A percentile compares a stretch with the other conserved stretches of the same genome.
Evolutionary conservation across 2,113 vertebrate species (phyloP).

Genomic region (Marcusenius ussheri): DNA sequence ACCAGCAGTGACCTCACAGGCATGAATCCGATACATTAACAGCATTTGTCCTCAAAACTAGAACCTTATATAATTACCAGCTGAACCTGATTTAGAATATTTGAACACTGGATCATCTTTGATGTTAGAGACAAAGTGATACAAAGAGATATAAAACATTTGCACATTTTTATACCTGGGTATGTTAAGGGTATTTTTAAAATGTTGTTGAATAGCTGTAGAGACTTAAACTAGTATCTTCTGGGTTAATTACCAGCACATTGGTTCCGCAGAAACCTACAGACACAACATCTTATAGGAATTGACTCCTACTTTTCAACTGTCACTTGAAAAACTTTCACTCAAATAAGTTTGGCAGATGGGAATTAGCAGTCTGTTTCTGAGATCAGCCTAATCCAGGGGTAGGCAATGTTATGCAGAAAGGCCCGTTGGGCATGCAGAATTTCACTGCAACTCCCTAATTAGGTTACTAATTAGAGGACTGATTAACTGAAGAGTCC

Average conservation of each 20-base stretch:
- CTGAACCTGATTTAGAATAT: not conserved
- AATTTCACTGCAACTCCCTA: not conserved
- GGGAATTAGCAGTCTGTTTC: not conserved
- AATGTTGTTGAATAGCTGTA: not conserved
- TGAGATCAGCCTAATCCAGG: not conserved
- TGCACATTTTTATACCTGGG: not conserved
- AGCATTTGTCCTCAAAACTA: not conserved
- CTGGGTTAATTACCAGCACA: not conserved
- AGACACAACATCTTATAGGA: not conserved
- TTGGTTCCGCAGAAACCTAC: not conserved
- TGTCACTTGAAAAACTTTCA: not conserved
- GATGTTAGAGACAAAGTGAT: not conserved
- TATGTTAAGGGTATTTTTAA: not conserved
- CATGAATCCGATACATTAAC: not conserved
- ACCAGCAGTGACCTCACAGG: not conserved
- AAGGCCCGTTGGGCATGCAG: not conserved
- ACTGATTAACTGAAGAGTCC: no score
- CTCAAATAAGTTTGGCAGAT: not conserved
- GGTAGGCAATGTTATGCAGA: not conserved
- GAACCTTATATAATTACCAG: not conserved
- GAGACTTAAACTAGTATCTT: not conserved
- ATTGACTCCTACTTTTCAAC: not conserved
- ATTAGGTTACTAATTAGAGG: not conserved
- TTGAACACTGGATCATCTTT: not conserved
- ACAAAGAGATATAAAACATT: not conserved